phyloP scores from a whole-genome alignment of 2,797 vertebrate genomes.

The Liparis tanakae region DNA sequence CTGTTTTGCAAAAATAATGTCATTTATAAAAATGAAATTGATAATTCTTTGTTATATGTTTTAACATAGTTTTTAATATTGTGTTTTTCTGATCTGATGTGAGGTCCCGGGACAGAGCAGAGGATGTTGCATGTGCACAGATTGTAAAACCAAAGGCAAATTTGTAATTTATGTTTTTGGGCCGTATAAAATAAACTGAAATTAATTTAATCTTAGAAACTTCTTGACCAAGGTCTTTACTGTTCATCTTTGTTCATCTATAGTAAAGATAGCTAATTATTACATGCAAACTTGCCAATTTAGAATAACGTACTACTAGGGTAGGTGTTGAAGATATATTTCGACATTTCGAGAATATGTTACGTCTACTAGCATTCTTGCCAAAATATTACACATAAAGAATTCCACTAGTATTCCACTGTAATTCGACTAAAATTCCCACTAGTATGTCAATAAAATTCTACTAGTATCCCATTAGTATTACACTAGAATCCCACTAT shows the following conservation, averaged over 20 bases:
- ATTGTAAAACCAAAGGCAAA: no score
- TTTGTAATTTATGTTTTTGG: no score
- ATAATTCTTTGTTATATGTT: background rate
- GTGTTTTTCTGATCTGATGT: no score
- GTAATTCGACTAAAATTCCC: no score
- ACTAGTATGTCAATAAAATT: no score
- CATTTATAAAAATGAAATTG: slow-evolving; percentile 1
- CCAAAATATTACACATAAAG: no score
- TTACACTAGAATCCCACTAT: no score
- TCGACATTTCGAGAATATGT: background rate
- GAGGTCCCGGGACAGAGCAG: no score
- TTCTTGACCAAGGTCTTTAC: background rate
- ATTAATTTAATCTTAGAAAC: background rate
- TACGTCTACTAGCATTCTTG: background rate
- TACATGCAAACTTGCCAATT: background rate
- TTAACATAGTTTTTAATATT: no score
- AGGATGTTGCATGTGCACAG: no score
- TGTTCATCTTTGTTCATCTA: background rate
- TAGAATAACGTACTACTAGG: background rate
- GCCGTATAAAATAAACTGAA: no score
- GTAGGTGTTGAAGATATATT: background rate
- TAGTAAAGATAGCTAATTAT: background rate
- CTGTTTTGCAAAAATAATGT: background rate
- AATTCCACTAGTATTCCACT: background rate
- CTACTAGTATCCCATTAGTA: no score